Evolutionary conservation across 2,797 vertebrate genomes (phyloP).

Genomic region (Brachyrhaphis roseni): DNA sequence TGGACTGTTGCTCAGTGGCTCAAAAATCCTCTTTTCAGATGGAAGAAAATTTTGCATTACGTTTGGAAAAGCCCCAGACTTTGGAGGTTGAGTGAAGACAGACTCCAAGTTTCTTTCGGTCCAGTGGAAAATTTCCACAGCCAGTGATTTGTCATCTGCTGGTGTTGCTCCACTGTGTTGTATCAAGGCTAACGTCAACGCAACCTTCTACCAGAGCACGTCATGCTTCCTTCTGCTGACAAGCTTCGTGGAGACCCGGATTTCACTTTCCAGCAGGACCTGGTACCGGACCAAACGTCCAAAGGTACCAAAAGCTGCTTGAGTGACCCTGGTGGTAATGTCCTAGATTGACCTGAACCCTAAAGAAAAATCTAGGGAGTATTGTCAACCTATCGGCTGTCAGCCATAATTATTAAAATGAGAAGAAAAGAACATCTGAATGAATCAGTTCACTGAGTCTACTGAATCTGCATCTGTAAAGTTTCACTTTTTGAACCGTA

Average conservation of each 20-base stretch:
- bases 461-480: background rate
- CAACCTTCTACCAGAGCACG: background rate
- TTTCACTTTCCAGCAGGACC: background rate
- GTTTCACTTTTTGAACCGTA: background rate
- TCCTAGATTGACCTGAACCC: background rate
- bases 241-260: background rate
- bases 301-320: background rate
- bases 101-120: background rate
- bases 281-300: background rate
- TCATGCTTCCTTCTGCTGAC: background rate
- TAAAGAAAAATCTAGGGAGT: background rate
- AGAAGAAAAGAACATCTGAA: background rate
- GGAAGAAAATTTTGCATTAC: background rate
- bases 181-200: background rate
- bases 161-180: background rate
- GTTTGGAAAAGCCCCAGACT: background rate
- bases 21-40: background rate
- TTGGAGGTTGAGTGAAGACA: background rate
- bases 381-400: background rate
- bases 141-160: background rate
- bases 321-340: background rate
- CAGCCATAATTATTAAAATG: background rate
- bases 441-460: background rate
- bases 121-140: background rate
- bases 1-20: background rate